Evolutionary conservation across 53 echinoderm and acorn worm genomes (phyloP).

Genomic region (Zoroaster sp.): DNA sequence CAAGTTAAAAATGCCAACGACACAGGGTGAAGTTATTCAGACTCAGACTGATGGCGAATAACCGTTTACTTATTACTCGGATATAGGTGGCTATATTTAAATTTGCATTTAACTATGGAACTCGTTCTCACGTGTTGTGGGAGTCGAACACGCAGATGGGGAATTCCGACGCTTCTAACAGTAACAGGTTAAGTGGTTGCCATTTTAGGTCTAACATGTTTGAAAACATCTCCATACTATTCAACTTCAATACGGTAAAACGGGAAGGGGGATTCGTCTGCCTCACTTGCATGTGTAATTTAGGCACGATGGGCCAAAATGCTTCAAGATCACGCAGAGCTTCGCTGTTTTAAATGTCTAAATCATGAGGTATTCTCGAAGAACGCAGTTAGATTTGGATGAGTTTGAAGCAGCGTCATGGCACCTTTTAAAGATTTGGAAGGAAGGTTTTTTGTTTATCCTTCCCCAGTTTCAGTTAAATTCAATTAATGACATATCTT

Average conservation of each 20-base stretch:
- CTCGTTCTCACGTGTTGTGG: background rate
- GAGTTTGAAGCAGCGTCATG: background rate
- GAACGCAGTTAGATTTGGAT: background rate
- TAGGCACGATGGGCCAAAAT: too few relatives aligned
- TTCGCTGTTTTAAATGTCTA: too few relatives aligned
- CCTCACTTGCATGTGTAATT: too few relatives aligned
- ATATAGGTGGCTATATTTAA: slow-evolving; percentile 34
- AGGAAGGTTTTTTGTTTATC: too few relatives aligned
- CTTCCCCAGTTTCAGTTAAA: too few relatives aligned
- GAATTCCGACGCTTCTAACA: background rate
- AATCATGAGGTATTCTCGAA: too few relatives aligned
- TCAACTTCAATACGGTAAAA: too few relatives aligned
- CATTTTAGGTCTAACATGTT: background rate
- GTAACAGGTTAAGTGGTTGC: background rate
- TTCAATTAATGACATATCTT: too few relatives aligned
- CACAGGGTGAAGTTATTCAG: background rate
- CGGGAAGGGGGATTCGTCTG: too few relatives aligned
- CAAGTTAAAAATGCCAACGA: background rate
- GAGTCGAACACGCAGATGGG: background rate
- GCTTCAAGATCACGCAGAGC: too few relatives aligned
- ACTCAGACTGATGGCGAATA: background rate
- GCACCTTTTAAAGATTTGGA: background rate
- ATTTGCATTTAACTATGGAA: slow-evolving; percentile 20
- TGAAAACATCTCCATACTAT: too few relatives aligned
- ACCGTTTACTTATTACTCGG: slow-evolving; percentile 1